Percentiles rank a stretch among this genome's conserved stretches.
These are phyloP conservation scores for Teleogryllus oceanicus DNA, from an alignment of 2,888 invertebrate genomes.

Conservation along the genomic window DNA sequence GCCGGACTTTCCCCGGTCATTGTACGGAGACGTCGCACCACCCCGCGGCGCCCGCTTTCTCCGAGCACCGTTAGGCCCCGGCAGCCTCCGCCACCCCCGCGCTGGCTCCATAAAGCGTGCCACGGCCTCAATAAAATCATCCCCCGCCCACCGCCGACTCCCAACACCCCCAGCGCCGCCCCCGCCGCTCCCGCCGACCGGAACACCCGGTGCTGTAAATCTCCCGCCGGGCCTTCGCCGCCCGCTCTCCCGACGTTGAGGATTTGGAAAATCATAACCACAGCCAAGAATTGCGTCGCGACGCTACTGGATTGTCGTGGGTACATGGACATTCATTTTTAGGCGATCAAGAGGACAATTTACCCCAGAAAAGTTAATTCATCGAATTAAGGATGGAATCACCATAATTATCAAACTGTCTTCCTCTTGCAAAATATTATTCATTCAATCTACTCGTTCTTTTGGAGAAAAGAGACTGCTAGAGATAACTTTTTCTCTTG, in stretches of 20 bases:
- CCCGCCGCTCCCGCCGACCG: not conserved
- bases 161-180: not conserved
- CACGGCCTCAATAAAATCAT: not conserved
- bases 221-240: not conserved
- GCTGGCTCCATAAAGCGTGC: not conserved
- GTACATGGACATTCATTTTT: too few species aligned
- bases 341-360: too few species aligned
- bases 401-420: too few species aligned
- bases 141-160: not conserved
- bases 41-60: not conserved
- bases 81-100: not conserved
- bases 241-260: not conserved
- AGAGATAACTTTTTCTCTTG: too few species aligned
- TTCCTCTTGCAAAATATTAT: too few species aligned
- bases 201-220: not conserved
- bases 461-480: too few species aligned
- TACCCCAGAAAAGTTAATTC: too few species aligned
- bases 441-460: too few species aligned
- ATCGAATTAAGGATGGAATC: too few species aligned
- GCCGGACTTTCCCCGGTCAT: not conserved
- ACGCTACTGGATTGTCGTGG: too few species aligned
- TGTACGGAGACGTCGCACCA: not conserved
- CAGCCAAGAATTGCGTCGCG: not conserved
- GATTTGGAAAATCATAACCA: not conserved
- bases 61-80: not conserved